Percentiles rank a stretch among this genome's conserved stretches.
Evolutionary conservation across 2,113 vertebrate species (phyloP).

Genomic region (Tragelaphus strepsiceros): DNA sequence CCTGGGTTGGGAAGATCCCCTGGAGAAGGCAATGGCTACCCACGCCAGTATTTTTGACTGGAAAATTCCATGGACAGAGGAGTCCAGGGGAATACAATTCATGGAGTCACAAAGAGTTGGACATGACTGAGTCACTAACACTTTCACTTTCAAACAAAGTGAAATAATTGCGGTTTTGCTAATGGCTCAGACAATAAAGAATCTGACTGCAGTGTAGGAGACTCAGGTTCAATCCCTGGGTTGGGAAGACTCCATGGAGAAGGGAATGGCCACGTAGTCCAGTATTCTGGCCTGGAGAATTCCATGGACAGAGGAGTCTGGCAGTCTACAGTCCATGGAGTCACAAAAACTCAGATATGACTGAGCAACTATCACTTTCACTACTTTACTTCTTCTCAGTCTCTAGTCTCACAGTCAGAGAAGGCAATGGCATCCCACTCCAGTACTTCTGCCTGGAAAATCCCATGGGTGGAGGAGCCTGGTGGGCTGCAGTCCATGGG

Average conservation of each 20-base stretch:
- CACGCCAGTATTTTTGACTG: neutral
- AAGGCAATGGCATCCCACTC: no score
- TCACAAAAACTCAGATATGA: neutral
- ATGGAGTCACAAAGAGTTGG: fast-evolving
- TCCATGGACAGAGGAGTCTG: neutral
- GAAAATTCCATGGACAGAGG: neutral
- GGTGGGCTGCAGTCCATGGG: no score
- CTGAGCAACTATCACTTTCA: neutral
- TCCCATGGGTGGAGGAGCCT: no score
- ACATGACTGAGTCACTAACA: neutral
- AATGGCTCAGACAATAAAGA: neutral
- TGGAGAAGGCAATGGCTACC: neutral
- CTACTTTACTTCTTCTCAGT: neutral
- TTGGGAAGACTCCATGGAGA: neutral
- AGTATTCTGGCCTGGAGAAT: neutral
- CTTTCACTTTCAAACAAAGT: neutral
- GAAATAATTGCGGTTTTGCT: neutral
- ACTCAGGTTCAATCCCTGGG: neutral
- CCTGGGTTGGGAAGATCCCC: neutral
- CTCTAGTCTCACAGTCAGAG: neutral
- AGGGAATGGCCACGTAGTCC: neutral
- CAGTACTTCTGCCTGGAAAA: no score
- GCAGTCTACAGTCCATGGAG: neutral
- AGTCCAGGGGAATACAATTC: neutral
- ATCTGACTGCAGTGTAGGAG: neutral